phyloP scores from a whole-genome alignment of 1,140 invertebrate species.

The Asbolus verrucosus region DNA sequence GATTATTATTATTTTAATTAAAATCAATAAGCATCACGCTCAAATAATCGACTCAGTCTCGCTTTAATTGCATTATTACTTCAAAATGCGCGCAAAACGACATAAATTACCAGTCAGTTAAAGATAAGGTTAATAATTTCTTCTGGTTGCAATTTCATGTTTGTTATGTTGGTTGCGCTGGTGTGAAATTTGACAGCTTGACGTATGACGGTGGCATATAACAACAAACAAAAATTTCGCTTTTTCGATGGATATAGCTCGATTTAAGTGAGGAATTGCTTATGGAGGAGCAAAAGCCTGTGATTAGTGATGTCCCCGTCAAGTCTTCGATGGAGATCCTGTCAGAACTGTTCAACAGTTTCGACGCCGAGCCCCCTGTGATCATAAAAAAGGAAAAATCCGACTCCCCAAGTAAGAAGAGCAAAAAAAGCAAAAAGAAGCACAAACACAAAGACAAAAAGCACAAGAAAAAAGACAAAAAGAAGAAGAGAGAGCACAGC shows the following conservation, averaged over 20 bases:
- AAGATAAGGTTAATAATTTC: no score
- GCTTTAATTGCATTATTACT: no score
- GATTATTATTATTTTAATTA: no score
- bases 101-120: no score
- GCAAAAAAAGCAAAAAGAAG: slow-evolving; percentile 72
- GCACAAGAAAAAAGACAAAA: slow-evolving; percentile 67
- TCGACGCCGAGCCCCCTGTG: slow-evolving; percentile 73
- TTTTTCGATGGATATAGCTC: neutral
- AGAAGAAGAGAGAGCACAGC: slow-evolving; percentile 53
- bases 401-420: slow-evolving; percentile 67
- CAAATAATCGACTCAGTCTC: no score
- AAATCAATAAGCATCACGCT: no score
- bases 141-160: no score
- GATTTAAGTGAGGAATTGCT: slow-evolving; percentile 1
- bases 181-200: slow-evolving; percentile 11
- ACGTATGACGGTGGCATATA: neutral
- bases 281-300: slow-evolving; percentile 46
- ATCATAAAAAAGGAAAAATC: slow-evolving; percentile 72
- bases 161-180: no score
- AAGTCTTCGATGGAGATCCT: slow-evolving; percentile 81
- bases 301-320: slow-evolving; percentile 9
- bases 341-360: slow-evolving; percentile 81
- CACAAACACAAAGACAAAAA: slow-evolving; percentile 67
- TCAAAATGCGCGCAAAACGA: no score
- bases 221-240: slow-evolving; percentile 11